phyloP scores from a whole-genome alignment of 2,888 invertebrate species.

The Leucozona laternaria region DNA sequence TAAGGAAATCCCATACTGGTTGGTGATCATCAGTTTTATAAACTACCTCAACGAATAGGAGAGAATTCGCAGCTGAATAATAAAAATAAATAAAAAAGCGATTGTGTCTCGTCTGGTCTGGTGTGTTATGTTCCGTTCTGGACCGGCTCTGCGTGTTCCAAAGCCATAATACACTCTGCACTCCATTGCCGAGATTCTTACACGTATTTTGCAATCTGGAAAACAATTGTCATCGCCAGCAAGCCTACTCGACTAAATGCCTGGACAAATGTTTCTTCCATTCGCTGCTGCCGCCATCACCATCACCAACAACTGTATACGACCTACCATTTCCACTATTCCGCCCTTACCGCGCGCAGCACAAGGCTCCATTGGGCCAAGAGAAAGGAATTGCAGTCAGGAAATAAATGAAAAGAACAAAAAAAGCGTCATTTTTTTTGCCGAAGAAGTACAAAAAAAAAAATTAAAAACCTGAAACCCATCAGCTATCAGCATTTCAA shows the following conservation, averaged over 20 bases:
- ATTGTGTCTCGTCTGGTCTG: conserved; percentile 42
- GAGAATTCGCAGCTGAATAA: not conserved
- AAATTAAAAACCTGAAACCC: conserved; percentile 71
- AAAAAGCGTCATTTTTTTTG: conserved; percentile 1
- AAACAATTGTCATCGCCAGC: conserved; percentile 73
- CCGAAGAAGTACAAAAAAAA: conserved; percentile 13
- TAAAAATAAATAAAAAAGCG: not conserved
- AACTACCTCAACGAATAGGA: conserved; percentile 50
- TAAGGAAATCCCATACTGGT: conserved; percentile 25
- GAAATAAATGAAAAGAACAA: conserved; percentile 63
- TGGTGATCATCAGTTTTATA: conserved; percentile 31
- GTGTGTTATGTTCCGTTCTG: too few species aligned
- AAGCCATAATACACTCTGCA: conserved; percentile 53
- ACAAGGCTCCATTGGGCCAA: conserved; percentile 66
- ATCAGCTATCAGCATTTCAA: conserved; percentile 75
- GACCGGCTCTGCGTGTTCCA: conserved; percentile 47
- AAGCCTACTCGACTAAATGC: conserved; percentile 68
- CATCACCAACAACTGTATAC: not conserved
- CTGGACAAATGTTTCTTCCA: conserved; percentile 69
- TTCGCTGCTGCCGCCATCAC: not conserved
- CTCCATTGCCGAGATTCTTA: conserved; percentile 55
- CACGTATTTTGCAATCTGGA: conserved; percentile 68
- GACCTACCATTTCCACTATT: conserved; percentile 9
- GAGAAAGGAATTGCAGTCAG: conserved; percentile 73
- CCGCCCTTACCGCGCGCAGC: conserved; percentile 44